Base-by-base conservation (phyloP, 2,113 vertebrate genomes). In the Plestiodon gilberti region DNA sequence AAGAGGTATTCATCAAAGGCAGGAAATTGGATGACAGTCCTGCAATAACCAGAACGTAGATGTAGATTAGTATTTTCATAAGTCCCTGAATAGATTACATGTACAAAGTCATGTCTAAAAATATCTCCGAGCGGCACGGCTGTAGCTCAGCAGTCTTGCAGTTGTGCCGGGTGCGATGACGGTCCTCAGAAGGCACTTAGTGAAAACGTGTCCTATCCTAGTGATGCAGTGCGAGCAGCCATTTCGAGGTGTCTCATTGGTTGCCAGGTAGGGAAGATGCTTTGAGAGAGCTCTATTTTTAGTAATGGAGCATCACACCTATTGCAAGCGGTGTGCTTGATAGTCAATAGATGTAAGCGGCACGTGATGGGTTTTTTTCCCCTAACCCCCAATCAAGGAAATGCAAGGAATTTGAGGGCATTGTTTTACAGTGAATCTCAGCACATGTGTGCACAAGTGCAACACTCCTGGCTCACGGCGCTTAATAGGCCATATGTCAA, bases 71-170 rank as follows among this genome's bases (percentile, higher is more conserved):
- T 82, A 70, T 71, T 70, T 82, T 82, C 67, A 71, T 57, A 71
- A 70, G 33, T 82, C 67, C 23, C 52, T 52, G 40, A 35, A 33
- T 84, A 38, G 74, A 67, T 77, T 77, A 67, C 73, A 55, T 30
- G 22, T 65, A 65, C n/a, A 52, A 55, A 77, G 40, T 81, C 38
- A 22, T 3, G 17, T 55, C 74, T 84, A 65, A 77, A 84, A 78
- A 85, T 85, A 77, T 55, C 62, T 64, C 64, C 14, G 3, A 33
- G 30, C 48, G 10, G 48, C 43, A 55, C 23, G 20, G 61, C 79
- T 65, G 43, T 78, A 65, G 62, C 83, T 78, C 55, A 85, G 82
- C 1, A 75, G n/a, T 71, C 76, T 62, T 83, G 81, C 81, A 84
- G 28, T 82, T 92, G 28, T 22, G 79, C 62, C 25, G 80, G 6